These are phyloP conservation scores for Leucosticte australis DNA, from an alignment of 2,113 vertebrate species.

Conservation along the genomic window DNA sequence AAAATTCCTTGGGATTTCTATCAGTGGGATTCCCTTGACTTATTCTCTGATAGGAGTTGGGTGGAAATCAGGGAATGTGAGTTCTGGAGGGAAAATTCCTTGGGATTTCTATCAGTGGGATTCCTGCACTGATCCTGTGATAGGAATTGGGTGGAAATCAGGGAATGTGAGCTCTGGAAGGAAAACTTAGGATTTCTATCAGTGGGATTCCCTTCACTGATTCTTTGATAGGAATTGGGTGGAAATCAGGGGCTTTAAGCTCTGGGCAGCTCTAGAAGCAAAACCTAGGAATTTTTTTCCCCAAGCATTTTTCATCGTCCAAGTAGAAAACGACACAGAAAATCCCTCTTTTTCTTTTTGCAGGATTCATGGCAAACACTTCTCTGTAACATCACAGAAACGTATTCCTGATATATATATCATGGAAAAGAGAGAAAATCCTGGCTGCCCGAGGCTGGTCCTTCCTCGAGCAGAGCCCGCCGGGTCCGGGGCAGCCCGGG, in stretches of 20 bases:
- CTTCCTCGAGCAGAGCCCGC: neutral
- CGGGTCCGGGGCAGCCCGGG: neutral
- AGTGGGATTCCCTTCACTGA: neutral
- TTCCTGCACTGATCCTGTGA: neutral
- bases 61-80: too few species aligned
- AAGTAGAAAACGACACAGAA: neutral
- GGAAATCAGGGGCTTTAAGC: neutral
- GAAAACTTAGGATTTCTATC: neutral
- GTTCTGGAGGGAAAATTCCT: too few species aligned
- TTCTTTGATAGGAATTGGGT: neutral
- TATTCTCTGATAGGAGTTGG: too few species aligned
- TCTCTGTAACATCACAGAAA: neutral
- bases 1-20: neutral
- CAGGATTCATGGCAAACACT: neutral
- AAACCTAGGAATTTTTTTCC: neutral
- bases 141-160: neutral
- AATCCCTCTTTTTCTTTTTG: rapidly evolving
- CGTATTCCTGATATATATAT: neutral
- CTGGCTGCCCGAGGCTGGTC: rapidly evolving
- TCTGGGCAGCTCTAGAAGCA: too few species aligned
- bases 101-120: neutral
- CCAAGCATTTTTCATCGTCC: neutral
- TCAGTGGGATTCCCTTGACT: neutral
- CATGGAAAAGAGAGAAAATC: neutral
- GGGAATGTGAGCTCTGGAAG: neutral